Evolutionary conservation across 2,888 invertebrate genomes (phyloP).

Genomic region (Microdon myrmicae): DNA sequence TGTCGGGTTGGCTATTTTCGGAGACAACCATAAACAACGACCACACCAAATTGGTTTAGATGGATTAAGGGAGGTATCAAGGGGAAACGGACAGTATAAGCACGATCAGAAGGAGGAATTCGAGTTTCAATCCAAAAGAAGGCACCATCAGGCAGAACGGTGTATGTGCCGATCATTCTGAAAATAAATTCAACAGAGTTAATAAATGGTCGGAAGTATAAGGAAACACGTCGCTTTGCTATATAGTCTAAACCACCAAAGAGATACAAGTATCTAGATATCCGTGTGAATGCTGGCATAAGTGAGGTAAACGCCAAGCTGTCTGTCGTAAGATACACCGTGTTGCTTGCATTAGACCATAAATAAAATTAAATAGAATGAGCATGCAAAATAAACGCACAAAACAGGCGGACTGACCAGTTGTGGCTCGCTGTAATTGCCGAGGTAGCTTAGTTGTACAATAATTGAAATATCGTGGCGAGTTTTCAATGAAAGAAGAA

Average conservation of each 20-base stretch:
- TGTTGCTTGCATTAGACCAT: conserved; percentile 38
- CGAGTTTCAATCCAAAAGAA: too few relatives aligned
- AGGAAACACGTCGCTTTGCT: too few relatives aligned
- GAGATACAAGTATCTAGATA: too few relatives aligned
- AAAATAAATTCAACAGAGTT: conserved; percentile 49
- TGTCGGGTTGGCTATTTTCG: conserved; percentile 34
- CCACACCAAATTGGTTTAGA: too few relatives aligned
- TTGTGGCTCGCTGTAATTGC: conserved; percentile 4
- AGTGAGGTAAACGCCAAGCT: conserved; percentile 34
- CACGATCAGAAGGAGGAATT: too few relatives aligned
- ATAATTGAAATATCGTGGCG: too few relatives aligned
- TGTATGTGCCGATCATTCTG: conserved; percentile 36
- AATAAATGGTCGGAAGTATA: conserved; percentile 46
- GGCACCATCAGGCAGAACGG: conserved; percentile 11
- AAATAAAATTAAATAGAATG: conserved; percentile 29
- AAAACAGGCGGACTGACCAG: conserved; percentile 32
- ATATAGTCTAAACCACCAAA: too few relatives aligned
- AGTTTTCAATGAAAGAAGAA: conserved; percentile 37
- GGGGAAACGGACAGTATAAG: too few relatives aligned
- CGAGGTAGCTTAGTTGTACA: conserved; percentile 3
- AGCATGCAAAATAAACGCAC: conserved; percentile 39
- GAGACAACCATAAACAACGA: conserved; percentile 37
- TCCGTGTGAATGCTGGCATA: conserved; percentile 15
- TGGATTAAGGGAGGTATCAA: too few relatives aligned
- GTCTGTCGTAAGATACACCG: conserved; percentile 47